These are phyloP conservation scores for Gallinago nigripennis DNA, from an alignment of 2,797 vertebrate genomes.

Conservation along the genomic window DNA sequence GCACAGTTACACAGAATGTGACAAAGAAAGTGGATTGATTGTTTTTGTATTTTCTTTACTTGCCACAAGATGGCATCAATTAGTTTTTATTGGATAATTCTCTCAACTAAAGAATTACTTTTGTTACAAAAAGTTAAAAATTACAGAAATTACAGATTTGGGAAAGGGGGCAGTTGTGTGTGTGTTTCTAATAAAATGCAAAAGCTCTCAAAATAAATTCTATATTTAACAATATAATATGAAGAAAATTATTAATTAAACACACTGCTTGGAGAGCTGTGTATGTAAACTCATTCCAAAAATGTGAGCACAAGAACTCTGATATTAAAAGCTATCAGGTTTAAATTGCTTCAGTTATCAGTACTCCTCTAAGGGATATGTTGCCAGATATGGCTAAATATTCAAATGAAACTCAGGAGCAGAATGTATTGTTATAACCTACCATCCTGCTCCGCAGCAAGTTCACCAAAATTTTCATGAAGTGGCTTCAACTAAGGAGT, in stretches of 20 bases:
- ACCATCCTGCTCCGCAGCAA: neutral
- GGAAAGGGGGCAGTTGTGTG: neutral
- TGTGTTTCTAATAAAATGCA: neutral
- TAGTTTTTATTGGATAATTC: neutral
- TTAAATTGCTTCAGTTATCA: neutral
- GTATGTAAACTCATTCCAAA: neutral
- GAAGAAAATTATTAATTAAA: neutral
- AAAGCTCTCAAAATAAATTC: neutral
- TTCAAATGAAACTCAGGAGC: neutral
- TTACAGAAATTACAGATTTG: neutral
- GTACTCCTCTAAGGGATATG: neutral
- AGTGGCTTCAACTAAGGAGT: neutral
- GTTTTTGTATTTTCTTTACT: neutral
- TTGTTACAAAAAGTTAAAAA: too few relatives aligned
- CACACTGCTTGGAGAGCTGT: neutral
- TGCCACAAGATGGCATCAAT: slow-evolving; percentile 73
- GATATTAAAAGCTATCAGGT: neutral
- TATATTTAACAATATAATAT: neutral
- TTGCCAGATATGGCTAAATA: neutral
- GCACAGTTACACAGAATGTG: neutral
- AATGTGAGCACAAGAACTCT: neutral
- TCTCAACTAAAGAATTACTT: neutral
- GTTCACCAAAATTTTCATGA: neutral
- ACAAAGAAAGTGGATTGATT: neutral
- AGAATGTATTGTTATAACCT: neutral